Evolutionary conservation across 2,888 invertebrate genomes (phyloP).

Genomic region (Hypena proboscidalis): DNA sequence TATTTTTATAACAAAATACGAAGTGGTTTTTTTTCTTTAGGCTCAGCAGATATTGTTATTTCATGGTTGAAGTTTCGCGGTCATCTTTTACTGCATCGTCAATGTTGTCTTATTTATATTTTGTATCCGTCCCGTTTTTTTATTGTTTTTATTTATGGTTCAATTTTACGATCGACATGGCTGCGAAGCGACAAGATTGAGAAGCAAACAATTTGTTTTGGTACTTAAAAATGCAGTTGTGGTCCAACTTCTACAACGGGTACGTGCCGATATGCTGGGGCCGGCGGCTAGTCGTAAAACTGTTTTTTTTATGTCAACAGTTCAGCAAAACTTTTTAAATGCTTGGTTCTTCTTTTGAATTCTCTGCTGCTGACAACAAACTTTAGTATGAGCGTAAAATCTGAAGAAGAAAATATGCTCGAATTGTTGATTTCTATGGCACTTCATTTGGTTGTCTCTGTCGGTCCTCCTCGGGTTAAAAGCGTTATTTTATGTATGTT

Average conservation of each 20-base stretch:
- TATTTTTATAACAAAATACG: too few species aligned
- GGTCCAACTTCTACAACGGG: conserved; percentile 27
- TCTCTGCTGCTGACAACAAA: conserved; percentile 35
- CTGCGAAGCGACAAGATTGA: conserved; percentile 33
- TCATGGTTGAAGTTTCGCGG: too few species aligned
- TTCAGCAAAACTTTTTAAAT: conserved; percentile 69
- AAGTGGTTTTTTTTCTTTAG: too few species aligned
- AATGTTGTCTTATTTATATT: too few species aligned
- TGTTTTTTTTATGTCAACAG: conserved; percentile 66
- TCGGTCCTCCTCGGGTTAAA: too few species aligned
- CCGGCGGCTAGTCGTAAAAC: conserved; percentile 58
- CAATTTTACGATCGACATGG: conserved; percentile 43
- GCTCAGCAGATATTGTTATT: too few species aligned
- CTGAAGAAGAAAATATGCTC: conserved; percentile 25
- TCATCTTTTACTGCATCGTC: too few species aligned
- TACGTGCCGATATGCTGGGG: conserved; percentile 30
- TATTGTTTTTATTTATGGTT: conserved; percentile 42
- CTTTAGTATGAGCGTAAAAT: conserved; percentile 37
- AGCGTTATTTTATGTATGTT: too few species aligned
- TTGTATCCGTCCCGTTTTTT: conserved; percentile 32
- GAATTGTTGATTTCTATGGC: conserved; percentile 32
- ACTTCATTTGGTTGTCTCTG: too few species aligned
- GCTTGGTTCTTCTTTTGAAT: conserved; percentile 54
- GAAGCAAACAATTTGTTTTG: conserved; percentile 50
- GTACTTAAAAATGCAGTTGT: conserved; percentile 54